A percentile compares a stretch with the other conserved stretches of the same genome.
Conservation (phyloP, 2,888 invertebrate genomes). For the Aphodius granarius region DNA sequence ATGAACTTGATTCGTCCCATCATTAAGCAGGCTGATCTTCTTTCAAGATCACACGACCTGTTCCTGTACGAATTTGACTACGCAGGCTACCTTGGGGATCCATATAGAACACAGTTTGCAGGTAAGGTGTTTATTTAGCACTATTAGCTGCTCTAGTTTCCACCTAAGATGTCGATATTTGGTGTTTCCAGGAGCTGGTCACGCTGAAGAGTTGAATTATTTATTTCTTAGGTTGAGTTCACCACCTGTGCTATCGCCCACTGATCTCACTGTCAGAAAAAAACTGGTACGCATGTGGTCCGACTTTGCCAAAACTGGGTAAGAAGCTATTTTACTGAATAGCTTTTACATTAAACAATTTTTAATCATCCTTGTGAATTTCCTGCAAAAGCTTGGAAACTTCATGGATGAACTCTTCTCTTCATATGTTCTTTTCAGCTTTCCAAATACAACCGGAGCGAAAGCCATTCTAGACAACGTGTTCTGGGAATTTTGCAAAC, state of each 20-base stretch:
- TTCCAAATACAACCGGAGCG: background rate
- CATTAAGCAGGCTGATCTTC: background rate
- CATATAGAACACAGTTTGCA: background rate
- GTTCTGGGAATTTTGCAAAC: background rate
- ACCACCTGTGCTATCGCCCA: background rate
- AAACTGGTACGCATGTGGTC: background rate
- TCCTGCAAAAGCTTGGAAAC: too few relatives aligned
- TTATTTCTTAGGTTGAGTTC: background rate
- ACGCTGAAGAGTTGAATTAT: conserved; percentile 7
- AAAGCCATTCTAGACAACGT: background rate
- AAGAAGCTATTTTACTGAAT: too few relatives aligned
- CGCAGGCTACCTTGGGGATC: background rate
- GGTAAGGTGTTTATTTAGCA: too few relatives aligned
- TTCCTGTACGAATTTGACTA: background rate
- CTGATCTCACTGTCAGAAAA: background rate
- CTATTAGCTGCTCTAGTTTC: too few relatives aligned
- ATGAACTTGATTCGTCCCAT: background rate
- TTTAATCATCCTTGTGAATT: too few relatives aligned
- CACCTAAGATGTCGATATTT: too few relatives aligned
- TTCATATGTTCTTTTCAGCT: too few relatives aligned
- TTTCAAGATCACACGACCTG: background rate
- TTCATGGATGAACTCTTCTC: too few relatives aligned
- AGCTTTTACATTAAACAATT: too few relatives aligned
- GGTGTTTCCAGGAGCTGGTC: background rate
- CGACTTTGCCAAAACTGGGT: background rate